Evolutionary conservation across 2,113 vertebrate species (phyloP).

Genomic region (Lutjanus erythropterus): DNA sequence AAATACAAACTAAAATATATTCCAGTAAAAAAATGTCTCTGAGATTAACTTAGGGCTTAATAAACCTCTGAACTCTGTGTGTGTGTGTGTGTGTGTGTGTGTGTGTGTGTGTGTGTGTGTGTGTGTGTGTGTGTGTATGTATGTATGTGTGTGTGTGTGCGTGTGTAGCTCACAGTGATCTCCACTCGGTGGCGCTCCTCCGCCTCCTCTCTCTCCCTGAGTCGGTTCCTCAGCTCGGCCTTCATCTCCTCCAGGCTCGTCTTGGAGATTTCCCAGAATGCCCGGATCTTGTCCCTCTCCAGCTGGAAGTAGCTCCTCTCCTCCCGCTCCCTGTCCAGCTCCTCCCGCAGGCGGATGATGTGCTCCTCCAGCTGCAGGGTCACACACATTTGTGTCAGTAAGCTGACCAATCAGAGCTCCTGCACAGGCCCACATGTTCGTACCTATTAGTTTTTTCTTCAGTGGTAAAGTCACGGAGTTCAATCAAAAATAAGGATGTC

Average conservation of each 20-base stretch:
- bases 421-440: too few species aligned
- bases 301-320: slow-evolving; percentile 73
- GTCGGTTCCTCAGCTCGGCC: slow-evolving; percentile 43
- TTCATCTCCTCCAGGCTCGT: slow-evolving; percentile 48
- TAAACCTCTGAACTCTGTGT: too few species aligned
- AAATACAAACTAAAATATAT: too few species aligned
- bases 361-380: slow-evolving; percentile 71
- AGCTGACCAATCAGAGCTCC: too few species aligned
- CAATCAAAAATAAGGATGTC: too few species aligned
- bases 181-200: slow-evolving; percentile 70
- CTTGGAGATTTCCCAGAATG: slow-evolving; percentile 64
- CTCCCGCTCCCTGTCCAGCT: slow-evolving; percentile 73
- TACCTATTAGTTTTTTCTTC: too few species aligned
- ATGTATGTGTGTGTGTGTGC: not conserved
- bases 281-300: slow-evolving; percentile 69
- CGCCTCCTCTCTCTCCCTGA: slow-evolving; percentile 55
- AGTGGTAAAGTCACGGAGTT: too few species aligned
- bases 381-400: not conserved
- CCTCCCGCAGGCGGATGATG: slow-evolving; percentile 67
- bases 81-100: not conserved
- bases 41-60: not conserved
- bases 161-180: slow-evolving; percentile 62
- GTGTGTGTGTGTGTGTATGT: not conserved
- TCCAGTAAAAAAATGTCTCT: not conserved
- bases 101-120: too few species aligned